Evolutionary conservation across 2,113 vertebrate species (phyloP).

Genomic region (Budorcas taxicolor): DNA sequence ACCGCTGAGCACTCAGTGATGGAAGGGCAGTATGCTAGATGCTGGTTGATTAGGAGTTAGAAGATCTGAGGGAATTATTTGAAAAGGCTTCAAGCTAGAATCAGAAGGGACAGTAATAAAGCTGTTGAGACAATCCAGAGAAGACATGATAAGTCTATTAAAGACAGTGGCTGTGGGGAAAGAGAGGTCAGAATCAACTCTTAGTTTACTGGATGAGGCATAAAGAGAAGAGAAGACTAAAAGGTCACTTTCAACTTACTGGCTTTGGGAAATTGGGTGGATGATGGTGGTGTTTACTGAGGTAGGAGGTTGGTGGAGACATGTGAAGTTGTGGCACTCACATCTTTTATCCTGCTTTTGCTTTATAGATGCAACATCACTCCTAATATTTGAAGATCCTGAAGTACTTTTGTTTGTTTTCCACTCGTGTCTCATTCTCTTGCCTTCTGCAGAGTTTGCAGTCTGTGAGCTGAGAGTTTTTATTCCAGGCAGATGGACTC

Average conservation of each 20-base stretch:
- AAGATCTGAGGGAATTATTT: not conserved
- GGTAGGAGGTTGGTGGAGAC: not conserved
- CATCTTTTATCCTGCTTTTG: not conserved
- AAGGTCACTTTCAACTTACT: not conserved
- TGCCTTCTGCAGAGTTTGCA: not conserved
- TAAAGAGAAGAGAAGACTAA: not conserved
- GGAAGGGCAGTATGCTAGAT: not conserved
- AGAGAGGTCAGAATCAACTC: not conserved
- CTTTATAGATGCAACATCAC: not conserved
- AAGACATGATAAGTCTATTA: not conserved
- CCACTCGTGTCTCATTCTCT: not conserved
- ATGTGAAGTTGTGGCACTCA: not conserved
- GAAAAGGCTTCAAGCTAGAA: not conserved
- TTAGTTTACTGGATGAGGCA: not conserved
- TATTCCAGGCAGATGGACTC: not conserved
- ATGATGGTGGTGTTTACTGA: not conserved
- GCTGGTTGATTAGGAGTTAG: not conserved
- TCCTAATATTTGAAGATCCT: not conserved
- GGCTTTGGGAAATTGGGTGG: not conserved
- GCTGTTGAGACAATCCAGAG: not conserved
- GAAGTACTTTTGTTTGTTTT: not conserved
- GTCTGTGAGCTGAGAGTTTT: not conserved
- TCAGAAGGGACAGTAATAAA: not conserved
- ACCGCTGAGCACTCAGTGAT: fast-evolving
- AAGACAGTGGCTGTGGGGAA: not conserved